Evolutionary conservation across 2,797 vertebrate species (phyloP).

Genomic region (Podarcis lilfordi): DNA sequence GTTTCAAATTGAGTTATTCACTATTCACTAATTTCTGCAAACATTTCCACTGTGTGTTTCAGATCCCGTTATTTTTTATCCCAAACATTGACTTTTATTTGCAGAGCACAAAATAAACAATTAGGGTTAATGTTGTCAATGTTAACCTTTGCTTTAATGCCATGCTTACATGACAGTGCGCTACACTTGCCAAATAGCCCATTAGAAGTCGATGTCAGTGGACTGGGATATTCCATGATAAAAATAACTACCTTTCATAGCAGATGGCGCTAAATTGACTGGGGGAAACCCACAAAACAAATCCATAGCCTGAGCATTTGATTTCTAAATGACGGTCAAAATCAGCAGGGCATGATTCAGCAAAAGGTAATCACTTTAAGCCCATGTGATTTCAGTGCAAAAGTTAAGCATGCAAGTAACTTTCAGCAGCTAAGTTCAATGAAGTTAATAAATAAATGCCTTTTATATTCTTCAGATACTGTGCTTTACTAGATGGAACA

Average conservation of each 20-base stretch:
- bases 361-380: neutral
- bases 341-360: neutral
- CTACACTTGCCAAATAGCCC: conserved; percentile 69
- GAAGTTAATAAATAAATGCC: no score
- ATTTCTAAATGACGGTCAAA: conserved; percentile 15
- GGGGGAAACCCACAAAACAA: conserved; percentile 32
- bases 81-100: conserved; percentile 65
- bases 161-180: neutral
- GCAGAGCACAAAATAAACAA: conserved; percentile 64
- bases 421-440: neutral
- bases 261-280: conserved; percentile 57
- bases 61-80: conserved; percentile 49
- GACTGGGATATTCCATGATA: conserved; percentile 66
- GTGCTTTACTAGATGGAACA: no score
- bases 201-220: conserved; percentile 72
- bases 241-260: conserved; percentile 49
- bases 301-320: conserved; percentile 30
- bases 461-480: neutral
- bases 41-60: conserved; percentile 53
- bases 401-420: neutral
- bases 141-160: conserved; percentile 54
- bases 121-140: conserved; percentile 59
- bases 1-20: conserved; percentile 27
- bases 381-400: neutral
- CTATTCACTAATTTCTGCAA: conserved; percentile 54